Conservation (phyloP, 2,113 vertebrate species). For the Bos javanicus region DNA sequence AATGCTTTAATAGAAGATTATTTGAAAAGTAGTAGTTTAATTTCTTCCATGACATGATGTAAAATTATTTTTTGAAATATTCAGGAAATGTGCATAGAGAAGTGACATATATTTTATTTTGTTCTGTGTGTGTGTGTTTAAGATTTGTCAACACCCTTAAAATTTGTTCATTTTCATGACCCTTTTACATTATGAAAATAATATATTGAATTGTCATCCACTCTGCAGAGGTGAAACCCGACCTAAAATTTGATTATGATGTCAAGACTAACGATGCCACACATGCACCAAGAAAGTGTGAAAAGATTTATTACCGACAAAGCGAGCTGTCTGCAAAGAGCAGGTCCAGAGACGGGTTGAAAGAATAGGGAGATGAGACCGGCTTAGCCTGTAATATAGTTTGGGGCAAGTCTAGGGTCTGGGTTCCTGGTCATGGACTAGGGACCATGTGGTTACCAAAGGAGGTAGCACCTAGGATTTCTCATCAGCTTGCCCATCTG, state of each 20-base stretch:
- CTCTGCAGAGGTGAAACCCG: not conserved
- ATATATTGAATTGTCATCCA: not conserved
- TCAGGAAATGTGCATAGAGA: not conserved
- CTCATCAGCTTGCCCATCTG: not conserved
- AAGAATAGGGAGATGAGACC: not conserved
- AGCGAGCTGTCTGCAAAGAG: not conserved
- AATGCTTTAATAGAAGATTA: not conserved
- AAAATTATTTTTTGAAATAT: not conserved
- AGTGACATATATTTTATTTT: not conserved
- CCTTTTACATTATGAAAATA: not conserved
- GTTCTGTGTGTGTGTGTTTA: not conserved
- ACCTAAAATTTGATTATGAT: not conserved
- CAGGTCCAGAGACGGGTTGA: not conserved
- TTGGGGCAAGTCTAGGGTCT: not conserved
- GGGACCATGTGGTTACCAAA: not conserved
- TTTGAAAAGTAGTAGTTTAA: not conserved
- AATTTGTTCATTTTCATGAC: not conserved
- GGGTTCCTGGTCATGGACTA: not conserved
- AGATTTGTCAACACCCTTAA: not conserved
- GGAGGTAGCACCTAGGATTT: not conserved
- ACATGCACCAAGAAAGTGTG: not conserved
- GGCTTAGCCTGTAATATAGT: not conserved
- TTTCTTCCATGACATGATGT: not conserved
- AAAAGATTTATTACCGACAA: not conserved
- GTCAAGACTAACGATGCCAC: not conserved